Evolutionary conservation across 2,113 vertebrate genomes (phyloP).

Genomic region (Chunga burmeisteri): DNA sequence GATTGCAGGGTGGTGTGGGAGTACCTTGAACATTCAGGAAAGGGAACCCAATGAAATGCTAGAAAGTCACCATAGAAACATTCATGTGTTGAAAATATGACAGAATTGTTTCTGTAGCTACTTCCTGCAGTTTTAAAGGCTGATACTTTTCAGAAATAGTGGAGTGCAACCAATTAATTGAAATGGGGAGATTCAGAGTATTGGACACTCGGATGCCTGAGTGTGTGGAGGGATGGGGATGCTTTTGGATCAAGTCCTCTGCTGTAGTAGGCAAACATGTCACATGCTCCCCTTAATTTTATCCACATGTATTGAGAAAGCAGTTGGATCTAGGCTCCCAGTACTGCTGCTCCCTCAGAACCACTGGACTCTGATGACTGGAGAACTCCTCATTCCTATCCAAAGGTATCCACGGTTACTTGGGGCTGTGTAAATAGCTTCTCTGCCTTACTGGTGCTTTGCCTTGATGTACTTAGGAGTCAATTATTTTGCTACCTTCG

Average conservation of each 20-base stretch:
- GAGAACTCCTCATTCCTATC: background rate
- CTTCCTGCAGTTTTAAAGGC: background rate
- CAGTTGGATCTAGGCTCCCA: background rate
- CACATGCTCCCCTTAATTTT: background rate
- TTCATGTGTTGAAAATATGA: background rate
- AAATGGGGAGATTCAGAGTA: background rate
- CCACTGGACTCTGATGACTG: background rate
- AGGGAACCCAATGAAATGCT: conserved; percentile 27
- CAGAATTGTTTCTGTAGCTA: background rate
- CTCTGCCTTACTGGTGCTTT: background rate
- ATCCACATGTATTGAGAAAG: background rate
- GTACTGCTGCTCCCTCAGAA: background rate
- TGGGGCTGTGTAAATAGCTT: background rate
- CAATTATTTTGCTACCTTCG: background rate
- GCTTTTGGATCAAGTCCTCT: background rate
- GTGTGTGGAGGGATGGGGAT: background rate
- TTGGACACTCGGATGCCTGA: background rate
- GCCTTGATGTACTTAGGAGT: background rate
- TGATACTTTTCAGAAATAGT: background rate
- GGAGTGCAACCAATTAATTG: background rate
- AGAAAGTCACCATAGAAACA: conserved; percentile 57
- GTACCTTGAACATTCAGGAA: background rate
- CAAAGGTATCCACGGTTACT: background rate
- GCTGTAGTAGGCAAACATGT: background rate
- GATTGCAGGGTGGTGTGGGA: conserved; percentile 38